phyloP scores from a whole-genome alignment of 2,113 vertebrate species.

The Nycticorax nycticorax region DNA sequence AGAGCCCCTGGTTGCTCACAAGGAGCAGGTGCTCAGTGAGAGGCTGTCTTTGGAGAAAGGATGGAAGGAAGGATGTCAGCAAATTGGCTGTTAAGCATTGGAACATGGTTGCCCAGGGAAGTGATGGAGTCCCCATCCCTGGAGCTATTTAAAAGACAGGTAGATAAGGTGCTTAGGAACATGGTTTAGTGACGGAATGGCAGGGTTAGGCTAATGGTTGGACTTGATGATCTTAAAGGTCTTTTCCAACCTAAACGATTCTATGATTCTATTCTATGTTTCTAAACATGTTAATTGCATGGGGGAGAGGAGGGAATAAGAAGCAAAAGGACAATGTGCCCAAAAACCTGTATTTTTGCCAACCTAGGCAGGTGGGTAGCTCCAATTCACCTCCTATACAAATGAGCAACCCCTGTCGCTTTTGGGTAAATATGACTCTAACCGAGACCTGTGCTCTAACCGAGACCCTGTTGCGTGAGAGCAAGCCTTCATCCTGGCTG shows the following conservation, averaged over 20 bases:
- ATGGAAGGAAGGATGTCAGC: not conserved
- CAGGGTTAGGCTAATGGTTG: too few relatives aligned
- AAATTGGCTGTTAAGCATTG: not conserved
- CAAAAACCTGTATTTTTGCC: not conserved
- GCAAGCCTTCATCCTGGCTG: not conserved
- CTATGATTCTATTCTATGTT: too few relatives aligned
- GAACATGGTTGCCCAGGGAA: too few relatives aligned
- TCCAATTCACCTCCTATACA: not conserved
- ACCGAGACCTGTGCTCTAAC: not conserved
- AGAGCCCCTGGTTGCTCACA: not conserved
- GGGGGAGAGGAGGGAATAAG: not conserved
- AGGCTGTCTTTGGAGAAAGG: not conserved
- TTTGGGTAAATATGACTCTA: not conserved
- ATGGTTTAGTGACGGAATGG: too few relatives aligned
- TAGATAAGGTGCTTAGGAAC: too few relatives aligned
- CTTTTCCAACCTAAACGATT: too few relatives aligned
- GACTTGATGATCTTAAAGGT: too few relatives aligned
- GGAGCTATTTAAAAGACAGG: too few relatives aligned
- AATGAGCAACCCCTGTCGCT: not conserved
- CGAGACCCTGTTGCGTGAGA: not conserved
- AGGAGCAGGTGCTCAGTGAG: not conserved
- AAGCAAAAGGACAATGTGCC: not conserved
- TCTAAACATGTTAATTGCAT: not conserved
- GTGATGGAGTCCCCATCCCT: too few relatives aligned
- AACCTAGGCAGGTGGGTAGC: not conserved